Base-by-base conservation (phyloP, 2,797 vertebrate genomes). In the Moxostoma hubbsi region DNA sequence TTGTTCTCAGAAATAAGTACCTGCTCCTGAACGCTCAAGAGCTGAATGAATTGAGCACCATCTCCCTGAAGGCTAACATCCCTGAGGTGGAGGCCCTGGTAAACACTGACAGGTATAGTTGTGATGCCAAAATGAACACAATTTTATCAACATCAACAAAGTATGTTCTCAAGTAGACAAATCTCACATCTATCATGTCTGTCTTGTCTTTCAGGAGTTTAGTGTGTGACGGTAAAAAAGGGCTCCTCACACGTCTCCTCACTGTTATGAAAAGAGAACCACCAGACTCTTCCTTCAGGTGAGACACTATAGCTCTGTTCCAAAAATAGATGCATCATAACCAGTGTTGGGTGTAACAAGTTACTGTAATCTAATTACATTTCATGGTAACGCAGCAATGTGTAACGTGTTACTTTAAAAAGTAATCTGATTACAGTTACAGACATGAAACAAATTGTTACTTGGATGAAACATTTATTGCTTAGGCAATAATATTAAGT, bases 261-360 rank as follows among this genome's bases (percentile, higher is more conserved):
- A 94, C 97, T 1, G 97, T 99, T 84, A 99, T 99, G 98, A 99
- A 99, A 90, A 96, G 96, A 85, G 98, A 99, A 79, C 97, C 98
- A 6, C 96, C 96, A 1, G 98, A 99, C 85, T 99, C 98, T 0
- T 98, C 97, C 0, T 99, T 99, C 91, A 98, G 98, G 98, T 98
- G 54, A 64, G 75, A 5, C 5, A 7, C n/a, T n/a, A 5, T 51
- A 36, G 6, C 46, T 51, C 4, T 10, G 7, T 2, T 51, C 36
- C 36, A 36, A 36, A 36, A 36, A 4, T 36, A 36, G 36, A 36
- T 36, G 36, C 36, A 36, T 36, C 3, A 36, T 36, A 36, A 36
- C 36, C 36, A 36, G 36, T 36, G 36, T 36, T 36, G 36, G 36
- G 36, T 36, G 36, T 36, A 36, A 36, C 36, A 36, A 36, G 36